Base-by-base conservation (phyloP, 2,888 invertebrate species). In the Sphecodes monilicornis region DNA sequence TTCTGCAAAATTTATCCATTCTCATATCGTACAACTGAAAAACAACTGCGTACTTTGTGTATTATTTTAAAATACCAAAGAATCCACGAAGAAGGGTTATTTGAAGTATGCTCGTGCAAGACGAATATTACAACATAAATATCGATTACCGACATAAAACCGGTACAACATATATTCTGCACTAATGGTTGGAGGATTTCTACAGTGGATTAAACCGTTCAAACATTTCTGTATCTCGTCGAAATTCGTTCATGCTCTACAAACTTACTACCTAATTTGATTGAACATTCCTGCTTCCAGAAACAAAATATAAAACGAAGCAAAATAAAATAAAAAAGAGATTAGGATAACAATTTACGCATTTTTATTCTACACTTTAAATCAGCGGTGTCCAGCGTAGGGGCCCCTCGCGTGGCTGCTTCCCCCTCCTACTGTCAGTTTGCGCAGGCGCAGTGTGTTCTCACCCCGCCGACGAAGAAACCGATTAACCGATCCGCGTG, bases 121-220 rank as follows among this genome's bases (percentile, higher is more conserved):
- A 36, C 16, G 46, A 57, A 77, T 32, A 39, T 8, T 66, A 36
- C 46, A 54, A 78, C 66, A 75, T 41, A 43, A 41, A 22, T 39
- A 70, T 70, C 26, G 69, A 70, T 69, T 76, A 36, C n/a, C 36
- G 22, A 36, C 29, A 16, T 39, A 29, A 54, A 36, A 69, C 69
- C 22, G 46, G 70, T 70, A 26, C 26, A 46, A 43, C n/a, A 8
- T 22, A 43, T 4, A 70, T 26, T 18, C 10, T 29, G 71, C 46
- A 22, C 32, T 32, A 54, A 79, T 29, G 46, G n/a, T 50, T 36
- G 5, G 32, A 57, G 50, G 46, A 64, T 66, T 71, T 46, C 32
- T 16, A 39, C n/a, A 5, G 39, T 18, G 54, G 43, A 76, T 57
- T 69, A 36, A 69, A 64, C 5, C 29, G 16, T 64, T 36, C 32